Evolutionary conservation across 53 echinoderm and acorn worm genomes (phyloP), one percentile per base, ranked within the genome.

Genomic region (Luidia sarsii): DNA sequence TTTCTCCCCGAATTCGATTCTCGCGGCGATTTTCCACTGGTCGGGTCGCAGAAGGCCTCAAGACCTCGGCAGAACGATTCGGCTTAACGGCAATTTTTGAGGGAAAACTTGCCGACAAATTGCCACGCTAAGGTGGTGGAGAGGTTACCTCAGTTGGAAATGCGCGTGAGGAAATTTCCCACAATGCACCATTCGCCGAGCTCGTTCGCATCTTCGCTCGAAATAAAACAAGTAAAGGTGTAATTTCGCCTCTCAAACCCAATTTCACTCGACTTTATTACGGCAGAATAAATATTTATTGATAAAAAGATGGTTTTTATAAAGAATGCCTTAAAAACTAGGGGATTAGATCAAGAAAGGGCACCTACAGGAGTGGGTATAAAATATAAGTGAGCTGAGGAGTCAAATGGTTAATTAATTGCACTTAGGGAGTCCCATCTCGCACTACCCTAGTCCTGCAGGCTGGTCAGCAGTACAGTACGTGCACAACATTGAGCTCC

Each of bases 101-200:
- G n/a, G 33, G 59, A 31, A 41, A 60, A 39, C 28, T 60, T 48
- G 39, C 43, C 25, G 18, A 77, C 77, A 77, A 77, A 77, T 77
- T 77, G 77, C 77, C 77, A 77, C 77, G 77, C 77, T 77, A 77
- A 77, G 61, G 77, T 18, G 21, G 24, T 8, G 48, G 61, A 60
- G 61, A 77, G 15, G 57, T 77, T 43, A 57, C 77, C 77, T 22
- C 20, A 29, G 77, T 77, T 43, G 61, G 46, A 23, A 77, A 77
- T 77, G 77, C 33, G 48, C 77, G 48, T 23, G 60, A 61, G 59
- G 11, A 57, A 45, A 48, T 43, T 4, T 59, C 30, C 77, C 77
- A 77, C 60, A 77, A 77, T 77, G 61, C 77, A 77, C 19, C 61
- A 61, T 61, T 60, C 60, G 15, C 24, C 33, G 30, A 61, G 77